These are phyloP conservation scores for Zoanthus solanderi DNA, from an alignment of 92 coral and sea anemone species.

Conservation along the genomic window DNA sequence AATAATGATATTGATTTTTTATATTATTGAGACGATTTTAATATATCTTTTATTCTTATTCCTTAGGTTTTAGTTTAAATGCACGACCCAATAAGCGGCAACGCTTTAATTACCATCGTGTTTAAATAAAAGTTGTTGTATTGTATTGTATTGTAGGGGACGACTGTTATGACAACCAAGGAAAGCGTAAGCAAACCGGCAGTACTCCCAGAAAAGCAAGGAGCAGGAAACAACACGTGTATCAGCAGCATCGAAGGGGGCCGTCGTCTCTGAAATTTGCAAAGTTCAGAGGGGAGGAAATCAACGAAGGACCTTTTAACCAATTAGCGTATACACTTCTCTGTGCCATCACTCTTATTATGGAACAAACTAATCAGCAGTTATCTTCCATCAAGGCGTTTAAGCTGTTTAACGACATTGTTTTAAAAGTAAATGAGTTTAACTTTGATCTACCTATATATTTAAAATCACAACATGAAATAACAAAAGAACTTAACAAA, in stretches of 20 bases:
- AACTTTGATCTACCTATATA: slow-evolving; percentile 31
- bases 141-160: too few species aligned
- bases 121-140: too few species aligned
- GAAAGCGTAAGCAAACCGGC: slow-evolving; percentile 24
- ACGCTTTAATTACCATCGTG: too few species aligned
- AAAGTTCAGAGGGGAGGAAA: slow-evolving; percentile 38
- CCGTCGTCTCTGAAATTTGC: slow-evolving; percentile 47
- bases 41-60: too few species aligned
- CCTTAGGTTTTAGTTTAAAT: too few species aligned
- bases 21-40: too few species aligned
- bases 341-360: slow-evolving; percentile 55
- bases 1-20: too few species aligned
- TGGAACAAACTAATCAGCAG: slow-evolving; percentile 50
- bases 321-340: slow-evolving; percentile 54
- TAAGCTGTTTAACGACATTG: slow-evolving; percentile 50
- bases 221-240: slow-evolving; percentile 52
- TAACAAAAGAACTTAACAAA: slow-evolving; percentile 35
- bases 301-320: slow-evolving; percentile 49
- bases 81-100: too few species aligned
- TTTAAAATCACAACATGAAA: slow-evolving; percentile 42
- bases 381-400: slow-evolving; percentile 35
- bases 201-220: slow-evolving; percentile 53
- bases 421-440: slow-evolving; percentile 22
- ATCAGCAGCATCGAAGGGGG: slow-evolving; percentile 47
- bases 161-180: neutral